Base-by-base conservation (phyloP, 2,888 invertebrate genomes). In the Sepiola atlantica region DNA sequence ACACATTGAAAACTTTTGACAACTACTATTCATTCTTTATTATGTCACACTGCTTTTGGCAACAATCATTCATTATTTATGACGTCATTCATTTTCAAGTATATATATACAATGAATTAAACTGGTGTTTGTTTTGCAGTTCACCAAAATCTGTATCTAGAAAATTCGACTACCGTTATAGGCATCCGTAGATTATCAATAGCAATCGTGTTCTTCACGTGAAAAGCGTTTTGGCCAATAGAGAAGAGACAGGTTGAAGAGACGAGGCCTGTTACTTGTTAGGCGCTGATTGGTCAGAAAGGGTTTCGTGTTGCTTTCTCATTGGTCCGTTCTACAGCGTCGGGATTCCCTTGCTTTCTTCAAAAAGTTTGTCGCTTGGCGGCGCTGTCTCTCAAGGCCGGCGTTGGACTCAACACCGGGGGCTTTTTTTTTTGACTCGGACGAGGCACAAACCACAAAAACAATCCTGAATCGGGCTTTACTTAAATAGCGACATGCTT, bases 211-310 rank as follows among this genome's bases (percentile, higher is more conserved):
- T 77, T 77, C n/a, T n/a, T 77, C n/a, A 16, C 32, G 77, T n/a
- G 32, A 77, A n/a, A 77, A n/a, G 77, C n/a, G 28, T 35, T 93
- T 90, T 93, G 93, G 92, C 97, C 96, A 97, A 97, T 97, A 95
- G 96, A 94, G 95, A 94, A 91, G 94, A 95, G 96, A 96, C 97
- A 96, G 95, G 96, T 96, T 95, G 95, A 95, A 94, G 94, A 94
- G 95, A 94, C 94, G 95, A 95, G 95, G 94, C 95, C 95, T 95
- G 96, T n/a, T 77, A 97, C 96, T 96, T 97, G 97, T 96, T 95
- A 93, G 93, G 94, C 91, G 95, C 91, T 95, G 95, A 96, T 96
- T 97, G 97, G 96, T 94, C 95, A 61, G 94, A 93, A 94, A 94
- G 55, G 94, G 35, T 95, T 95, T 96, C 96, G 96, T 96, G 96